Percentiles rank a stretch among this genome's conserved stretches.
phyloP scores from a whole-genome alignment of 2,797 vertebrate species.

The Tarsius wallacei region DNA sequence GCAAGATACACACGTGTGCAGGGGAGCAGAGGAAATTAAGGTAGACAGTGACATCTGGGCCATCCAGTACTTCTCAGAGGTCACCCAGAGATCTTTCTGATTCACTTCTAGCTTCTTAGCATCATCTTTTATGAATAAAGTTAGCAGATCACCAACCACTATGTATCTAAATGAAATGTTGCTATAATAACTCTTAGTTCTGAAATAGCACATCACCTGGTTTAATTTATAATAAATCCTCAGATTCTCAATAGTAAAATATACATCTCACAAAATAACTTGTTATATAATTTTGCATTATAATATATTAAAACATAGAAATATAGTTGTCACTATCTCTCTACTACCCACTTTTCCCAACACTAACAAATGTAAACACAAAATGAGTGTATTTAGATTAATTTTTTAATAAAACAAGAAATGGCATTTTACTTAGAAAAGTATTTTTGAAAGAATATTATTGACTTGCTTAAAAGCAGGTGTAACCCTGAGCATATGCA shows the following conservation, averaged over 20 bases:
- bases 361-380: neutral
- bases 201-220: neutral
- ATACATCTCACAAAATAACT: neutral
- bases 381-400: slow-evolving; percentile 18
- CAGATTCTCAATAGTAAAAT: neutral
- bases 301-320: neutral
- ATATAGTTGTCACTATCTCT: neutral
- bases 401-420: slow-evolving; percentile 56
- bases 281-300: neutral
- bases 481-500: neutral
- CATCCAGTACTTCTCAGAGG: neutral
- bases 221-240: neutral
- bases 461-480: neutral
- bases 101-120: neutral
- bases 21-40: neutral
- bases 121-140: neutral
- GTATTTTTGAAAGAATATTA: neutral
- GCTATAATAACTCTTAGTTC: neutral
- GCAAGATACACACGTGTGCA: neutral
- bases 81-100: neutral
- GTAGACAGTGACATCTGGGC: neutral
- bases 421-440: neutral
- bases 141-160: neutral
- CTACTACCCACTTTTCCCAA: neutral
- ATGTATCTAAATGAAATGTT: neutral